These are phyloP conservation scores for Geotrupes spiniger DNA, from an alignment of 2,888 invertebrate genomes.

Conservation along the genomic window DNA sequence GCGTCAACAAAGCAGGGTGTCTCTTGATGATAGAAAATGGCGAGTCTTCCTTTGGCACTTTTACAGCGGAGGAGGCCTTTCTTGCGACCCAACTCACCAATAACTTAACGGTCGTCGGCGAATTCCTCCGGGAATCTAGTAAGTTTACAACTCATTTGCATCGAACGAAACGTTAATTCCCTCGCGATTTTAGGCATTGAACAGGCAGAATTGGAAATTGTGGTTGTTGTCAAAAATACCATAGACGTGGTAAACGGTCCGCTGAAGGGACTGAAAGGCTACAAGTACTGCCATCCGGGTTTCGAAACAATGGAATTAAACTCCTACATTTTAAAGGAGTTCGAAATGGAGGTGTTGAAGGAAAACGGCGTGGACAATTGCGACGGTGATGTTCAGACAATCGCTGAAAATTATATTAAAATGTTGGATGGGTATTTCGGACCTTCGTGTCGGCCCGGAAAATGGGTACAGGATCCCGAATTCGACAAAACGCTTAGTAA, in stretches of 20 bases:
- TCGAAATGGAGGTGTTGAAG: slow-evolving; percentile 50
- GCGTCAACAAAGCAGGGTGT: slow-evolving; percentile 51
- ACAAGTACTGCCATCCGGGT: slow-evolving; percentile 66
- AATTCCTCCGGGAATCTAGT: slow-evolving; percentile 40
- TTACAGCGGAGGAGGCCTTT: slow-evolving; percentile 61
- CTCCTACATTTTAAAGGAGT: slow-evolving; percentile 59
- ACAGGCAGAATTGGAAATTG: slow-evolving; percentile 55
- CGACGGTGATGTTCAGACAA: slow-evolving; percentile 41
- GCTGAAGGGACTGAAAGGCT: slow-evolving; percentile 49
- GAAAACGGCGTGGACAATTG: slow-evolving; percentile 30
- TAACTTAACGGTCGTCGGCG: slow-evolving; percentile 52
- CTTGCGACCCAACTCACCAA: slow-evolving; percentile 52
- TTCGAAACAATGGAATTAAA: slow-evolving; percentile 58
- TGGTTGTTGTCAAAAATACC: slow-evolving; percentile 55
- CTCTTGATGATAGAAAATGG: slow-evolving; percentile 55
- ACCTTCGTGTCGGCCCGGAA: slow-evolving; percentile 70
- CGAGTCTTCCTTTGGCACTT: slow-evolving; percentile 58
- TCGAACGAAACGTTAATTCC: too few species aligned
- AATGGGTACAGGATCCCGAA: slow-evolving; percentile 58
- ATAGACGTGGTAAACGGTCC: slow-evolving; percentile 47
- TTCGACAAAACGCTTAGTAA: slow-evolving; percentile 61
- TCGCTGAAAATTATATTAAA: slow-evolving; percentile 60
- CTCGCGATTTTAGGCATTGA: slow-evolving; percentile 24
- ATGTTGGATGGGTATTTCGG: slow-evolving; percentile 64
- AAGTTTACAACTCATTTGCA: too few species aligned